A percentile compares a stretch with the other conserved stretches of the same genome.
Evolutionary conservation across 2,797 vertebrate species (phyloP).

Genomic region (Coregonus sp.): DNA sequence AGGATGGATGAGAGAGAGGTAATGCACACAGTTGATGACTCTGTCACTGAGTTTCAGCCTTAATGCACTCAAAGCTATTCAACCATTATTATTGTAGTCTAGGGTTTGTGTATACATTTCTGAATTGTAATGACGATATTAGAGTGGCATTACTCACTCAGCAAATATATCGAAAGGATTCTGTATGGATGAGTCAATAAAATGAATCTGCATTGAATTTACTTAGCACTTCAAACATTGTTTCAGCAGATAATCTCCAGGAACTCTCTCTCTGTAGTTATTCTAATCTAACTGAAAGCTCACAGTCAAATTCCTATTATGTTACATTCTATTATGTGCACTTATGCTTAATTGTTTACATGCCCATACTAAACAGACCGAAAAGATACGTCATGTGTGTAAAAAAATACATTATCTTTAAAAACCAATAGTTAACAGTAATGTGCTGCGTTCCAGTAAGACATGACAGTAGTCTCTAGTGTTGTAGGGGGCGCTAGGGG

Average conservation of each 20-base stretch:
- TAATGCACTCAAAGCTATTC: not conserved
- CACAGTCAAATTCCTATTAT: too few relatives aligned
- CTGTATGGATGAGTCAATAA: constrained; percentile 3
- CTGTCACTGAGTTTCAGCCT: constrained; percentile 2
- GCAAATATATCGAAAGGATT: not conserved
- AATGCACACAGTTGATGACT: not conserved
- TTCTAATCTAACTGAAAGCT: not conserved
- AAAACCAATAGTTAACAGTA: not conserved
- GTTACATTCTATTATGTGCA: too few relatives aligned
- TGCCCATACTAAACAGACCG: too few relatives aligned
- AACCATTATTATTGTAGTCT: not conserved
- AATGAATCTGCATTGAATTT: not conserved
- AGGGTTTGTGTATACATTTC: too few relatives aligned
- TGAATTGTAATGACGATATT: constrained; percentile 6
- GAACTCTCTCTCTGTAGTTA: not conserved
- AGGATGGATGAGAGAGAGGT: not conserved
- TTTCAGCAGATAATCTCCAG: not conserved
- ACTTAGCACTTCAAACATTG: not conserved
- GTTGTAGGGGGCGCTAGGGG: not conserved
- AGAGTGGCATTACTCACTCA: constrained; percentile 3
- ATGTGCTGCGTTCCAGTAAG: not conserved
- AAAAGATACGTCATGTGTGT: too few relatives aligned
- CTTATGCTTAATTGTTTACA: too few relatives aligned
- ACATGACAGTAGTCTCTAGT: too few relatives aligned
- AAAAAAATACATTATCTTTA: too few relatives aligned